Base-by-base conservation (phyloP, 2,113 vertebrate genomes). In the Ictidomys tridecemlineatus region DNA sequence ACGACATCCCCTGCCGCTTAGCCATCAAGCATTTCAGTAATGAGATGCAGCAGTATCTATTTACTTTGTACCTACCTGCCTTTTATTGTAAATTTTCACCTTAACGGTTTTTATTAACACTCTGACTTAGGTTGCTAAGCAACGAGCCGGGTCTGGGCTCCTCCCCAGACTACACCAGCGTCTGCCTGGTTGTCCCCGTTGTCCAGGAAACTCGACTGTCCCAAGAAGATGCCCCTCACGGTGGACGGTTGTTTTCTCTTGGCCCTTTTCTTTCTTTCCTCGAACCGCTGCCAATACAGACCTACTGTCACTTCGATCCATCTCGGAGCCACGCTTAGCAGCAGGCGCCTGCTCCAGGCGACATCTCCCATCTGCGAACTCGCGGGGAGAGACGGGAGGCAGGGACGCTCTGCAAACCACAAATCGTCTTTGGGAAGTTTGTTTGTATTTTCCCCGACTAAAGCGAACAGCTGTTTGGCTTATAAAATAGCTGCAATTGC, bases 121-220 rank as follows among this genome's bases (percentile, higher is more conserved):
- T 67, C 80, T 48, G n/a, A 5, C 32, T 83, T 45, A 28, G 5
- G 85, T 91, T 95, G 94, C 97, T 93, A 95, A 88, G 95, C 96
- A 97, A 96, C 61, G 1, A 24, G 26, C 48, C 51, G 30, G 42
- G 70, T 42, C 82, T 24, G 26, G 58, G 67, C 77, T 95, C 30
- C 48, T 88, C 39, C 42, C 3, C 30, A 53, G 61, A n/a, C 48
- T 39, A 16, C 34, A 45, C 26, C 37, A 28, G 69, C 11, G 30
- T 70, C 42, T 37, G 74, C 12, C 73, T 45, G 53, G 51, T 77
- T 45, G 63, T 74, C 30, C 39, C 9, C 61, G 14, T 63, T 85
- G 67, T 8, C 45, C 77, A 92, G 73, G 73, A n/a, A 56, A 76
- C 30, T 13, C 53, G 51, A 18, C 67, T 12, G 1, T n/a, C 39